Conservation (phyloP, 23 tunicate species). For the Diplosoma virens region DNA sequence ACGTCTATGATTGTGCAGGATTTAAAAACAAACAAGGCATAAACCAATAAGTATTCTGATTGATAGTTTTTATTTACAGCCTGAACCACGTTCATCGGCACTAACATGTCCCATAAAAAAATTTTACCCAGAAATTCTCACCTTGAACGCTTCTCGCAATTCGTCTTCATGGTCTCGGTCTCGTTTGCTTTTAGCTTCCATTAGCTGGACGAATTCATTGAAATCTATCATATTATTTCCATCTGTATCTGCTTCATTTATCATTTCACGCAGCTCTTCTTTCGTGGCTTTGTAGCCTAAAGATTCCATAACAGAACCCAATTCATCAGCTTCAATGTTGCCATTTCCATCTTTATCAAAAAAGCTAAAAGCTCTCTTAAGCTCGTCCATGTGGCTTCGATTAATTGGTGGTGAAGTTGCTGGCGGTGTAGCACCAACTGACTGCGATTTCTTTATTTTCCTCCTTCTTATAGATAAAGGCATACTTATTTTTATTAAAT, state of each 20-base stretch:
- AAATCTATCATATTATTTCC: constrained; percentile 60
- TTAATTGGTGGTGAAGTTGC: not conserved
- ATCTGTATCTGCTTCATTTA: constrained; percentile 57
- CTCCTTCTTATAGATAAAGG: constrained; percentile 2
- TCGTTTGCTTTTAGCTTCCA: constrained; percentile 50
- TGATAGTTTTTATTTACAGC: too few species aligned
- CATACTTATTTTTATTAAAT: not conserved
- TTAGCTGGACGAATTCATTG: constrained; percentile 56
- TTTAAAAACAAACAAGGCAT: too few species aligned
- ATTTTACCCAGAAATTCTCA: too few species aligned
- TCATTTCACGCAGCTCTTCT: constrained; percentile 53
- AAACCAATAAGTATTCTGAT: too few species aligned
- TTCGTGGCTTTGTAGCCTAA: constrained; percentile 57
- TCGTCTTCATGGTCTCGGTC: constrained; percentile 57
- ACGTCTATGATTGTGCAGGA: too few species aligned
- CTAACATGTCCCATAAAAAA: too few species aligned
- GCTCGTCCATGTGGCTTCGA: constrained; percentile 16
- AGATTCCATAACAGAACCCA: constrained; percentile 46
- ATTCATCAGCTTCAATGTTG: constrained; percentile 56
- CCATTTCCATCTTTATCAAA: constrained; percentile 53
- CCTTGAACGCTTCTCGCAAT: constrained; percentile 61
- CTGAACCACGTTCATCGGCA: too few species aligned
- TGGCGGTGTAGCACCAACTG: not conserved
- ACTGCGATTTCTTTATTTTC: constrained; percentile 10
- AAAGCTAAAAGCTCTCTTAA: constrained; percentile 43